These are phyloP conservation scores for Cephus runcator DNA, from an alignment of 2,888 invertebrate species.

Conservation along the genomic window DNA sequence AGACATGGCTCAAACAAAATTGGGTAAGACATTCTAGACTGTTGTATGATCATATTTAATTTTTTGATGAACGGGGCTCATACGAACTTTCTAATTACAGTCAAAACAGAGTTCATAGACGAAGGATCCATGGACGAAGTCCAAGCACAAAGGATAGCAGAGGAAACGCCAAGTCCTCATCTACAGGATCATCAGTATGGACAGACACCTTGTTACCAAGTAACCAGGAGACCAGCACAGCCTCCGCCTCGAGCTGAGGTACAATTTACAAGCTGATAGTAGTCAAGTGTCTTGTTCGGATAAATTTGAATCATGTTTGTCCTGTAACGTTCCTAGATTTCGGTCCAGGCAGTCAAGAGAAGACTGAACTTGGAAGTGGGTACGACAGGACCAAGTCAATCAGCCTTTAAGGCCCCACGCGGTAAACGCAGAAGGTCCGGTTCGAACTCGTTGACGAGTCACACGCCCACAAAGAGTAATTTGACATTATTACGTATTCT, in stretches of 20 bases:
- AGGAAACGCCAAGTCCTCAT: conserved; percentile 75
- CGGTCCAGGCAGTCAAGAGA: conserved; percentile 80
- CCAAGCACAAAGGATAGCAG: conserved; percentile 60
- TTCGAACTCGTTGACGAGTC: conserved; percentile 58
- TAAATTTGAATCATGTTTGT: background rate
- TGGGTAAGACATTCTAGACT: conserved; percentile 44
- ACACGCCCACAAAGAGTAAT: conserved; percentile 64
- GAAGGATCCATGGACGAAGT: conserved; percentile 59
- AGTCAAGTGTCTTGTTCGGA: background rate
- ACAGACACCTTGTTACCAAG: conserved; percentile 73
- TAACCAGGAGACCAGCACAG: conserved; percentile 55
- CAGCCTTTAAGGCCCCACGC: conserved; percentile 69
- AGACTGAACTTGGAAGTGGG: conserved; percentile 78
- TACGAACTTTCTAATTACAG: conserved; percentile 17
- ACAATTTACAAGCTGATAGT: background rate
- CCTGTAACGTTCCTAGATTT: conserved; percentile 43
- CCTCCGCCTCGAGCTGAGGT: conserved; percentile 63
- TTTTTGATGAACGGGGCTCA: background rate
- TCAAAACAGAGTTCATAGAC: conserved; percentile 60
- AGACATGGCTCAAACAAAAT: conserved; percentile 62
- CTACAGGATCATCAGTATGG: conserved; percentile 89
- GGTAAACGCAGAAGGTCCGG: conserved; percentile 64
- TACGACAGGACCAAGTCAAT: conserved; percentile 70
- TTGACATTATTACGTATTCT: background rate
- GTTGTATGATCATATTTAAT: background rate